Evolutionary conservation across 2,888 invertebrate species (phyloP), one percentile per base, ranked within the genome.

Genomic region (Idaea biselata): DNA sequence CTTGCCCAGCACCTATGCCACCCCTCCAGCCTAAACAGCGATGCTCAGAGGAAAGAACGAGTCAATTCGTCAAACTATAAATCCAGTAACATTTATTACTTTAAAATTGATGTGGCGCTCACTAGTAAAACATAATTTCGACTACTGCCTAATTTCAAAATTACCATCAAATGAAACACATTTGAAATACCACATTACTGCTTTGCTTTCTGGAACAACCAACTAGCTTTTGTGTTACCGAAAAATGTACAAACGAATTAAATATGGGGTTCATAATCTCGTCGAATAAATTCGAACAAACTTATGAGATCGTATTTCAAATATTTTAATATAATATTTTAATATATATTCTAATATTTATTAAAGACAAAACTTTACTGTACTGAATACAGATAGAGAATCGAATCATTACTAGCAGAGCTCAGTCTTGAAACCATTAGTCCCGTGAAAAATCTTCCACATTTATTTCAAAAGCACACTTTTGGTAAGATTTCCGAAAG

Each of bases 71-170:
- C 44, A 44, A 44, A 44, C 44, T 44, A 44, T 44, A 44, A 44
- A 44, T 44, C 8, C 6, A 8, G 8, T 44, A 44, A 14, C 14
- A 33, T 7, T 7, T 44, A 11, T 44, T 44, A 44, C 44, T 44
- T n/a, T 44, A 44, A 7, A 11, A 44, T 2, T 44, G 14, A 8
- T 44, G 14, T 44, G 44, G 44, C 11, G 44, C 44, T 54, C 68
- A 69, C 74, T 71, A 74, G 74, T 74, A 75, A 75, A 76, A 75
- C 14, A 44, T 44, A 44, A 44, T 44, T 76, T 73, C 75, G 72
- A 66, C 67, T 44, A 44, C 44, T 44, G 44, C 44, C 44, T 44
- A 44, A 44, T 44, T 44, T 44, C 8, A 44, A 44, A 44, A 44
- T 44, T 2, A 44, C 62, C 55, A 64, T 61, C 65, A 63, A 60